Evolutionary conservation across 2,113 vertebrate genomes (phyloP), one percentile per base, ranked within the genome.

Genomic region (Blennius ocellaris): DNA sequence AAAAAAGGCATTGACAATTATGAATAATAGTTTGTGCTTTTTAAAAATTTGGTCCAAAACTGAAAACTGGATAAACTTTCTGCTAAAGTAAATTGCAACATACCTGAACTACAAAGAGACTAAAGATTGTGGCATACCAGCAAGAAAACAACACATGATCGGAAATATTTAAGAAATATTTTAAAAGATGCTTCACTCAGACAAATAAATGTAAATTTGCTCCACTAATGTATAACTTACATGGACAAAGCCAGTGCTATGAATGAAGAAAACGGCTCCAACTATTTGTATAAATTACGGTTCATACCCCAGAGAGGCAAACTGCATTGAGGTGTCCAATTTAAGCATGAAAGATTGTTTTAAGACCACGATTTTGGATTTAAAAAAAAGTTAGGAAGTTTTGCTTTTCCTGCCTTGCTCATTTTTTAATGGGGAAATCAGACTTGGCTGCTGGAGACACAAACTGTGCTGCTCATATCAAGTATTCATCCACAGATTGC

Each of bases 311-410:
- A 49, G 40, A 55, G 49, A 84, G 76, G 15, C 59, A 84, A 75
- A 73, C 51, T 77, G 69, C 76, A 83, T 62, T 75, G 72, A 76
- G 65, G 43, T 54, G 78, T 75, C 80, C 82, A 77, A 87, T 69
- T 87, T 89, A 83, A 82, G 84, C n/a, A 90, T 91, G 74, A 92
- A 90, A 89, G 71, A 53, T 51, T 76, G 12, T 82, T 87, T 86
- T 75, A 82, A 63, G 47, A 69, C 69, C 76, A 86, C 84, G 66
- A 87, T 88, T 86, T 87, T 76, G 43, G 7, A 68, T 75, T 60
- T 41, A 72, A 14, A 48, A 71, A 76, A 66, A 59, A 62, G 58
- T 63, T 63, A 54, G 60, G 63, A 55, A 71, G 55, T 57, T 70
- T 68, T 59, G 45, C 11, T 59, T 69, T 44, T 47, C 21, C 21